Evolutionary conservation across 2,113 vertebrate species (phyloP).

Genomic region (Verasper variegatus): DNA sequence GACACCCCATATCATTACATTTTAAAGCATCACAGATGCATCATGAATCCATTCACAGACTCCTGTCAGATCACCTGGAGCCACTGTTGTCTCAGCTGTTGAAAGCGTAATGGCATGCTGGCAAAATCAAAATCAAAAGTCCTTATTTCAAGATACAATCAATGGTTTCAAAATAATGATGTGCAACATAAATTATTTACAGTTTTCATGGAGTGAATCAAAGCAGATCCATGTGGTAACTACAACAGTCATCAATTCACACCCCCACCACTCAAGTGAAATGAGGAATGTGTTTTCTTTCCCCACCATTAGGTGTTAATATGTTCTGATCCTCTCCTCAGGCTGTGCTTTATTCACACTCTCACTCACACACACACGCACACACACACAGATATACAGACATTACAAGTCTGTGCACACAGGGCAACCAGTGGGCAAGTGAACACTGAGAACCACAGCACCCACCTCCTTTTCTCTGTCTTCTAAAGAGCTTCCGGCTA

Average conservation of each 20-base stretch:
- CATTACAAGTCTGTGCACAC: not conserved
- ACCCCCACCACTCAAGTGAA: not conserved
- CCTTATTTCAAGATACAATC: not conserved
- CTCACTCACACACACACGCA: not conserved
- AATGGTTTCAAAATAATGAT: not conserved
- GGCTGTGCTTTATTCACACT: slow-evolving; percentile 5
- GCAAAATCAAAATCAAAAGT: not conserved
- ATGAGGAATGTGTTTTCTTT: slow-evolving; percentile 2
- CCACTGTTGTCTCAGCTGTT: not conserved
- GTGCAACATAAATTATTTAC: slow-evolving; percentile 26
- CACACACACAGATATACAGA: not conserved
- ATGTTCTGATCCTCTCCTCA: slow-evolving; percentile 18
- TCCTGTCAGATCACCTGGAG: not conserved
- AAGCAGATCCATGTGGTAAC: not conserved
- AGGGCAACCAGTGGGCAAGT: not conserved
- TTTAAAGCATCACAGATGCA: not conserved
- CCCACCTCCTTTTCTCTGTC: not conserved
- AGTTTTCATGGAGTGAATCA: not conserved
- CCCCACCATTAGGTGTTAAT: slow-evolving; percentile 32
- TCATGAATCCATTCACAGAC: slow-evolving; percentile 4
- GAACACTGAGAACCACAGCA: too few relatives aligned
- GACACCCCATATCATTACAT: not conserved
- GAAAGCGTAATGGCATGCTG: slow-evolving; percentile 23
- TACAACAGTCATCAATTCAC: slow-evolving; percentile 17
- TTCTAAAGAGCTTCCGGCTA: not conserved